Conservation (phyloP, 1,140 invertebrate genomes). For the Dreissena polymorpha region DNA sequence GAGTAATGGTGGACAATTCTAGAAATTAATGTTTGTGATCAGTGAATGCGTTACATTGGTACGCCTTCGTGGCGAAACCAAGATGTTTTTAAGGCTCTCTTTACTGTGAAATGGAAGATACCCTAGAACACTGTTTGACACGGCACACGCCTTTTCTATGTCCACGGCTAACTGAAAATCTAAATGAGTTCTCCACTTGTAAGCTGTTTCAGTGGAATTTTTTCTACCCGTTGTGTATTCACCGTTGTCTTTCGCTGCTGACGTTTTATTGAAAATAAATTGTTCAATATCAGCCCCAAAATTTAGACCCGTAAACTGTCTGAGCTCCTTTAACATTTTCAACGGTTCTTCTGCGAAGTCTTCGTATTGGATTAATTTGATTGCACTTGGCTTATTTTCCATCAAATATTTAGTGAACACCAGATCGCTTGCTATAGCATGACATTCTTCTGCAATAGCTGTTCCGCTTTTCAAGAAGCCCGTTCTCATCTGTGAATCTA, state of each 20-base stretch:
- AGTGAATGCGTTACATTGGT: not conserved
- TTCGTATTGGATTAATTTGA: conserved; percentile 16
- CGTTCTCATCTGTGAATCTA: not conserved
- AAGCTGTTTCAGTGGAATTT: conserved; percentile 18
- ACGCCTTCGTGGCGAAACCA: not conserved
- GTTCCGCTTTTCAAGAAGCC: not conserved
- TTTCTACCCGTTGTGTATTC: not conserved
- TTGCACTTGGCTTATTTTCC: not conserved
- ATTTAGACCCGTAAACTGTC: conserved; percentile 1
- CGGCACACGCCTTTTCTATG: not conserved
- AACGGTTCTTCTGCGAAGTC: conserved; percentile 4
- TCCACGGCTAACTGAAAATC: not conserved
- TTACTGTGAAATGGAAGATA: conserved; percentile 6
- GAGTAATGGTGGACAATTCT: no score
- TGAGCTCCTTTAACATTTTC: not conserved
- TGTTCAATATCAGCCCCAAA: not conserved
- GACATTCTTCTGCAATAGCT: not conserved
- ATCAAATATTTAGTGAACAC: conserved; percentile 9
- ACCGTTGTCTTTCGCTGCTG: not conserved
- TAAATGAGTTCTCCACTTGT: conserved; percentile 14
- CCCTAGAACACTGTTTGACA: conserved; percentile 7
- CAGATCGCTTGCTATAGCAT: not conserved
- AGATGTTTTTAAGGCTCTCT: not conserved
- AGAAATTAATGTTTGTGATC: not conserved
- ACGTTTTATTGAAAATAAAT: not conserved